Percentiles rank a stretch among this genome's conserved stretches.
Conservation (phyloP, 53 echinoderm and acorn worm species). For the Henricia sp. region DNA sequence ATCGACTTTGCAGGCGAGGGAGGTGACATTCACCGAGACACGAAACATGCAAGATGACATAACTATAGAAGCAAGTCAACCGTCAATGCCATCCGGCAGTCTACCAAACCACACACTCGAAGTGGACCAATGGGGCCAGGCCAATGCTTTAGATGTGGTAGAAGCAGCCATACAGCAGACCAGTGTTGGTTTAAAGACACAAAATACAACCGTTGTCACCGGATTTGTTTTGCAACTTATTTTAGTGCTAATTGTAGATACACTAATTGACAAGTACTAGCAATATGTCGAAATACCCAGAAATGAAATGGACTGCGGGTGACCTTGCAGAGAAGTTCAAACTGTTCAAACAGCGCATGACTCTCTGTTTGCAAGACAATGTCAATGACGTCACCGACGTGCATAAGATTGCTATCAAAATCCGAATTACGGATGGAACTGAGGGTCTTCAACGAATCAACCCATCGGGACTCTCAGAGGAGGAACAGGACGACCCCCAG, state of each 20-base stretch:
- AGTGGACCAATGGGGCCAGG: background rate
- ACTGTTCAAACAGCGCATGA: constrained; percentile 14
- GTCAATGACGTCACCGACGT: background rate
- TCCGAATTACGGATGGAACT: too few relatives aligned
- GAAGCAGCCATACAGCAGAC: constrained; percentile 12
- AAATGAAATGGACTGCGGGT: constrained; percentile 3
- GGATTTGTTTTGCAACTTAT: background rate
- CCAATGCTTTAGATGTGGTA: constrained; percentile 23
- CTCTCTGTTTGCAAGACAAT: background rate
- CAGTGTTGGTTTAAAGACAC: constrained; percentile 55
- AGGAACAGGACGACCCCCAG: constrained; percentile 49
- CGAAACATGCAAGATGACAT: constrained; percentile 15
- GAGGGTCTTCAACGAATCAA: constrained; percentile 62
- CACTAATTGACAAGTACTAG: background rate
- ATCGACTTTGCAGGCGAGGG: constrained; percentile 50
- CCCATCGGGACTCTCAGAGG: constrained; percentile 57
- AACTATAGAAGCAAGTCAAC: background rate
- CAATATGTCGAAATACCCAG: constrained; percentile 27
- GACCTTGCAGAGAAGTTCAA: constrained; percentile 20
- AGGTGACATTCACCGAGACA: constrained; percentile 15
- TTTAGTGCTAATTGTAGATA: too few relatives aligned
- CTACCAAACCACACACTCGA: background rate
- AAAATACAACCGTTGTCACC: constrained; percentile 12
- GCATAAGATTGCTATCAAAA: too few relatives aligned
- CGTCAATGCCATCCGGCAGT: background rate